phyloP scores from a whole-genome alignment of 2,797 vertebrate genomes.

The Rhinella marina region DNA sequence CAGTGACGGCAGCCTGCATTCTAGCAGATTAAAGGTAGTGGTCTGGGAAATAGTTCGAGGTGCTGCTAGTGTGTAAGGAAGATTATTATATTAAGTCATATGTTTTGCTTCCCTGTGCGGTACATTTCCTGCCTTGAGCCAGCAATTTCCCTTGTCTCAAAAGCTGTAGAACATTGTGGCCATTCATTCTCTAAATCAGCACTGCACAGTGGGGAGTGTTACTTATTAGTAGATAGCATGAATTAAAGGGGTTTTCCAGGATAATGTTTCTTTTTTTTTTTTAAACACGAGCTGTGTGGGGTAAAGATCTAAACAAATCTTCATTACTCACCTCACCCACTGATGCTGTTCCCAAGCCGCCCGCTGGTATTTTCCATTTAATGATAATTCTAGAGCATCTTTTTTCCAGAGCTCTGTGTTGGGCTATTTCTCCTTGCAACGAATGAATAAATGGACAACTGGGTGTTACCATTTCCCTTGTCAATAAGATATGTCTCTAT shows the following conservation, averaged over 20 bases:
- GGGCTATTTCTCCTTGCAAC: too few relatives aligned
- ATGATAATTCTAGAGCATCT: neutral
- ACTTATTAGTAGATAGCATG: neutral
- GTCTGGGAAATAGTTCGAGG: neutral
- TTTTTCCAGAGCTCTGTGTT: neutral
- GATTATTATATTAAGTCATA: constrained; percentile 18
- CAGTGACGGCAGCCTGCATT: constrained; percentile 22
- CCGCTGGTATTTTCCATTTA: too few relatives aligned
- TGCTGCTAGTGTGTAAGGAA: constrained; percentile 7
- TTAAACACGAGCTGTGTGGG: too few relatives aligned
- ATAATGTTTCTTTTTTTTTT: too few relatives aligned
- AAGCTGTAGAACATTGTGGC: neutral
- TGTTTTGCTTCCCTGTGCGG: constrained; percentile 25
- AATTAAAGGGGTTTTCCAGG: too few relatives aligned
- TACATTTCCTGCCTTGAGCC: constrained; percentile 32
- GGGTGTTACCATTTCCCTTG: too few relatives aligned
- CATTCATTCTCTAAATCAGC: neutral
- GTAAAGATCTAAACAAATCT: too few relatives aligned
- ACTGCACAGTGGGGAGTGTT: neutral
- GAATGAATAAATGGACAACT: too few relatives aligned
- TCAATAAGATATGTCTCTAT: too few relatives aligned
- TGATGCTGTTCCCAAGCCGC: too few relatives aligned
- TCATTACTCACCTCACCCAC: too few relatives aligned
- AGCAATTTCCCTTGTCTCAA: constrained; percentile 31
- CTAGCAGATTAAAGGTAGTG: constrained; percentile 8